phyloP scores from a whole-genome alignment of 2,797 vertebrate genomes.

The Sebastes diploproa region DNA sequence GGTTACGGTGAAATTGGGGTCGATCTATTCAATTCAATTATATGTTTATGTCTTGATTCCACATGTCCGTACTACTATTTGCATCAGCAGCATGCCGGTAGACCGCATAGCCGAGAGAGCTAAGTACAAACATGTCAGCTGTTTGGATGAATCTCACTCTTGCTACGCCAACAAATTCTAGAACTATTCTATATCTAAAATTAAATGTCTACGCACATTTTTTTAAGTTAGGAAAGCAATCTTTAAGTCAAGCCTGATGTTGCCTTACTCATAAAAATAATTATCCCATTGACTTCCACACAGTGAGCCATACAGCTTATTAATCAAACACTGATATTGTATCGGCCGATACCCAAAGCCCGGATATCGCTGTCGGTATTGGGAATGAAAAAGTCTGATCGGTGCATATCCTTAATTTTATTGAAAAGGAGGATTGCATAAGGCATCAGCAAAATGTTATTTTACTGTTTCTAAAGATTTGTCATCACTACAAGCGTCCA shows the following conservation, averaged over 20 bases:
- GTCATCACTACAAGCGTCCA: conserved; percentile 2
- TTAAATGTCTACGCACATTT: background rate
- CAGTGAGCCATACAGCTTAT: background rate
- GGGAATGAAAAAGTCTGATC: background rate
- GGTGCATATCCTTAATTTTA: background rate
- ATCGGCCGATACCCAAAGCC: background rate
- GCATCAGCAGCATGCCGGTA: too few species aligned
- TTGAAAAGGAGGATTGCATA: background rate
- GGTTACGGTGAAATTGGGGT: too few species aligned
- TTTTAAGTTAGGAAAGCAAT: background rate
- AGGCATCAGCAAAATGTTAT: conserved; percentile 1
- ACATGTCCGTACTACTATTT: too few species aligned
- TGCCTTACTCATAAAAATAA: background rate
- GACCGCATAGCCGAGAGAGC: too few species aligned
- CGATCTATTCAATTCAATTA: too few species aligned
- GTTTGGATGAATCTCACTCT: background rate
- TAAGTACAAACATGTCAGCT: background rate
- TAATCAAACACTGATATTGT: background rate
- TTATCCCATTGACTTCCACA: background rate
- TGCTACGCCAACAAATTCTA: background rate
- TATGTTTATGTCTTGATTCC: too few species aligned
- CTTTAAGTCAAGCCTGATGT: background rate
- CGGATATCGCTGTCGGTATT: background rate
- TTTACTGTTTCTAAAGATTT: background rate
- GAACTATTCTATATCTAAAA: background rate